Base-by-base conservation (phyloP, 2,113 vertebrate genomes). In the Lamprologus sp. region DNA sequence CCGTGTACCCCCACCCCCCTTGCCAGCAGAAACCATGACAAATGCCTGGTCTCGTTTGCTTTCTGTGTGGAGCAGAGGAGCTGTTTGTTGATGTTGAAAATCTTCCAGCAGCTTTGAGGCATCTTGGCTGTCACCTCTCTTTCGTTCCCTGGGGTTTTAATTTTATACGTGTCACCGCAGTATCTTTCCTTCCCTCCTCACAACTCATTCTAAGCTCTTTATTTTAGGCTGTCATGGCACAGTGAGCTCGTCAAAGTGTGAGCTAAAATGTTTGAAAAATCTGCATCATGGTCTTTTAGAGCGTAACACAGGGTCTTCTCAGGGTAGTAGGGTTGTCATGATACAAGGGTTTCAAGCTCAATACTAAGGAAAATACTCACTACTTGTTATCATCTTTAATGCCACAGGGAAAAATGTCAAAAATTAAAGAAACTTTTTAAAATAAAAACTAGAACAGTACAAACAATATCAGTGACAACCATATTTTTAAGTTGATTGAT, bases 221-320 rank as follows among this genome's bases (percentile, higher is more conserved):
- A 89, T 92, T 89, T 81, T 80, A 85, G 86, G 84, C 68, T 79
- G 88, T 89, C 51, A 5, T 86, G 79, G 83, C 51, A 26, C 33
- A 6, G 7, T 7, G 55, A 63, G 56, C 68, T 68, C 21, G 15
- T 83, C 58, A 84, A 35, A 80, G 6, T 73, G 10, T 4, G 13
- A 33, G 53, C 23, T 84, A 10, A 73, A 23, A 42, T 33, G 17
- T 81, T 35, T 33, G n/a, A 73, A 73, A 45, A 7, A 45, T 45
- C 37, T 45, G 68, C 68, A 73, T 73, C 37, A 15, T 2, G 8
- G 68, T n/a, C 37, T 68, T 42, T 70, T 1, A 23, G 65, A 23
- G 7, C 4, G n/a, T 9, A 42, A 70, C n/a, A 15, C 65, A 35
- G 37, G 65, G n/a, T 70, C 3, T 5, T 45, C 2, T 23, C 68